A percentile compares a stretch with the other conserved stretches of the same genome.
These are phyloP conservation scores for Colletes latitarsis DNA, from an alignment of 1,140 invertebrate species.

Conservation along the genomic window DNA sequence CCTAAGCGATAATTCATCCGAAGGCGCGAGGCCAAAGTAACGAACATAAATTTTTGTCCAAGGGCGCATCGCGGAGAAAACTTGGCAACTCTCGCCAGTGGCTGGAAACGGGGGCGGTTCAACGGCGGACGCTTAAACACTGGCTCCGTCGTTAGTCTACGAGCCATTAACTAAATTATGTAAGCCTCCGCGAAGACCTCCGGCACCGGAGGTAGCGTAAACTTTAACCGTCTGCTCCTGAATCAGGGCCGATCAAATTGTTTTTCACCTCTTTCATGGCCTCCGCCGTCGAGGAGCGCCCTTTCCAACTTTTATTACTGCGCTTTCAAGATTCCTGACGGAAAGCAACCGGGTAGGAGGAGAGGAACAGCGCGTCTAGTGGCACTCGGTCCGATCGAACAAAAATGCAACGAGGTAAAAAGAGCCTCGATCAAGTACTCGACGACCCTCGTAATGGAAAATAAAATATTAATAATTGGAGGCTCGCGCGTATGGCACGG, in stretches of 20 bases:
- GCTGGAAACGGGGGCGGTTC: conserved; percentile 14
- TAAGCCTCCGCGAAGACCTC: conserved; percentile 44
- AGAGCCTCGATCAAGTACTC: background rate
- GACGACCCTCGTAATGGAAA: background rate
- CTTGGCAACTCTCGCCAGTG: conserved; percentile 9
- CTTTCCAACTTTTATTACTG: conserved; percentile 27
- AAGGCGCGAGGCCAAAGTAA: conserved; percentile 11
- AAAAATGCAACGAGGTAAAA: background rate
- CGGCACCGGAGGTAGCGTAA: conserved; percentile 52
- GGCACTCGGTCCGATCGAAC: conserved; percentile 15
- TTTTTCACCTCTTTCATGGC: conserved; percentile 32
- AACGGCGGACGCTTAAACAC: conserved; percentile 52
- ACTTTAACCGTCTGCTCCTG: conserved; percentile 53
- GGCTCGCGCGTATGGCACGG: too few species aligned
- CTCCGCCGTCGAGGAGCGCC: background rate
- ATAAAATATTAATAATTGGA: conserved; percentile 1
- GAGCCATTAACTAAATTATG: conserved; percentile 67
- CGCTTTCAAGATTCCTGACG: background rate
- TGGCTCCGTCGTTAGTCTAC: conserved; percentile 59
- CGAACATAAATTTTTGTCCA: conserved; percentile 38
- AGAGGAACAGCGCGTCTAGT: background rate
- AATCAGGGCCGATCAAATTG: conserved; percentile 62
- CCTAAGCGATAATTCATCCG: conserved; percentile 15
- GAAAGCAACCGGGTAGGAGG: background rate
- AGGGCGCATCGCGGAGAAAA: background rate